Evolutionary conservation across 1,140 invertebrate genomes (phyloP).

Genomic region (Sinella curviseta): DNA sequence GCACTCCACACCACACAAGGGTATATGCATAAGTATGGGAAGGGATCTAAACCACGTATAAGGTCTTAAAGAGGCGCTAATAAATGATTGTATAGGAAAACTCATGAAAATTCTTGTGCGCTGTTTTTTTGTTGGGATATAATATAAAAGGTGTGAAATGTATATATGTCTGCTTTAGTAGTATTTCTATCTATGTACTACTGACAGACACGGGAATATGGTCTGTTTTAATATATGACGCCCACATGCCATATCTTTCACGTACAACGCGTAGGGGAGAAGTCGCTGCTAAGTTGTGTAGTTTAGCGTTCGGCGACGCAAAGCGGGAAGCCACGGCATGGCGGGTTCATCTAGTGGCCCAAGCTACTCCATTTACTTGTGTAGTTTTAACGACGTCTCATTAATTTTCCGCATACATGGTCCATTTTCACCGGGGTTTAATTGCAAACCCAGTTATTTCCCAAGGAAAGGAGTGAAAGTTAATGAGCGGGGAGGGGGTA

Average conservation of each 20-base stretch:
- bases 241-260: slow-evolving; percentile 1
- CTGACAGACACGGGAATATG: neutral
- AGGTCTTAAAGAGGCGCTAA: too few species aligned
- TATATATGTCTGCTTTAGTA: neutral
- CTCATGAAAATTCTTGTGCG: too few species aligned
- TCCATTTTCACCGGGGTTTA: neutral
- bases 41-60: too few species aligned
- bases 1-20: neutral
- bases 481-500: neutral
- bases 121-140: too few species aligned
- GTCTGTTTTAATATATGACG: neutral
- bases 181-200: neutral
- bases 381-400: neutral
- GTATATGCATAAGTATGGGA: neutral
- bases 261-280: neutral
- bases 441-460: neutral
- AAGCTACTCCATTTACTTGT: slow-evolving; percentile 31
- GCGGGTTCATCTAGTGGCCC: slow-evolving; percentile 37
- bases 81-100: too few species aligned
- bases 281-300: slow-evolving; percentile 17
- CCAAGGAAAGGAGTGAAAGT: neutral
- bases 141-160: neutral
- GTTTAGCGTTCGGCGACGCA: slow-evolving; percentile 27
- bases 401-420: neutral
- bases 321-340: slow-evolving; percentile 35